Percentiles rank a stretch among this genome's conserved stretches.
Evolutionary conservation across 2,797 vertebrate genomes (phyloP).

Genomic region (Spondyliosoma cantharus): DNA sequence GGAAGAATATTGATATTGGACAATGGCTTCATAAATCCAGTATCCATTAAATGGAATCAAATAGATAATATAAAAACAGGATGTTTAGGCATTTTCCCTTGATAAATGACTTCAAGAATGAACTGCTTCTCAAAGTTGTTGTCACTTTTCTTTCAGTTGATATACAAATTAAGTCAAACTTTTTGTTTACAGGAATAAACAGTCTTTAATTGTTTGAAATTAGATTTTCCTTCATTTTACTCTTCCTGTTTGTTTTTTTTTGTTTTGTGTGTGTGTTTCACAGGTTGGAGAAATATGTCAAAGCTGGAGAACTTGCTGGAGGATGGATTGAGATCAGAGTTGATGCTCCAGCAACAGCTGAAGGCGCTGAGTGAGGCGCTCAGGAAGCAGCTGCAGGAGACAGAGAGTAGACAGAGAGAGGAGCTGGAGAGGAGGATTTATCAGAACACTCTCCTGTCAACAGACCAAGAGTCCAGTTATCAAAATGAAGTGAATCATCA

Average conservation of each 20-base stretch:
- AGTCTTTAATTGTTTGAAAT: not conserved
- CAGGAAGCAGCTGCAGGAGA: conserved; percentile 78
- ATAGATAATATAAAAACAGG: no score
- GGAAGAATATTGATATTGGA: no score
- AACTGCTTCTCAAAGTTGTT: not conserved
- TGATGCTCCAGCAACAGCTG: conserved; percentile 72
- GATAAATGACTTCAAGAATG: not conserved
- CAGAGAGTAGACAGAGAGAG: conserved; percentile 68
- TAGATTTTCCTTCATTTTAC: not conserved
- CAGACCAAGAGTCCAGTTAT: conserved; percentile 50
- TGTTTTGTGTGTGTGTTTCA: conserved; percentile 13
- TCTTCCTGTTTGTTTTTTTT: not conserved
- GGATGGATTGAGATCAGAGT: conserved; percentile 67
- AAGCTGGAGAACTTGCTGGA: conserved; percentile 75
- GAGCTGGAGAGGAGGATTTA: conserved; percentile 80
- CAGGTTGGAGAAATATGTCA: conserved; percentile 58
- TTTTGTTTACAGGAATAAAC: conserved; percentile 4
- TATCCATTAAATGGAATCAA: not conserved
- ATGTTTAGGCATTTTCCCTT: not conserved
- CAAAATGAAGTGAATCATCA: conserved; percentile 67
- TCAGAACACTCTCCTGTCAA: conserved; percentile 74
- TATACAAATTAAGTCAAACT: not conserved
- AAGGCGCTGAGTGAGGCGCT: conserved; percentile 74
- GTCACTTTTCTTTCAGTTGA: not conserved
- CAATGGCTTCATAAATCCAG: no score